Evolutionary conservation across 2,888 invertebrate species (phyloP).

Genomic region (Willowsia nigromaculata): DNA sequence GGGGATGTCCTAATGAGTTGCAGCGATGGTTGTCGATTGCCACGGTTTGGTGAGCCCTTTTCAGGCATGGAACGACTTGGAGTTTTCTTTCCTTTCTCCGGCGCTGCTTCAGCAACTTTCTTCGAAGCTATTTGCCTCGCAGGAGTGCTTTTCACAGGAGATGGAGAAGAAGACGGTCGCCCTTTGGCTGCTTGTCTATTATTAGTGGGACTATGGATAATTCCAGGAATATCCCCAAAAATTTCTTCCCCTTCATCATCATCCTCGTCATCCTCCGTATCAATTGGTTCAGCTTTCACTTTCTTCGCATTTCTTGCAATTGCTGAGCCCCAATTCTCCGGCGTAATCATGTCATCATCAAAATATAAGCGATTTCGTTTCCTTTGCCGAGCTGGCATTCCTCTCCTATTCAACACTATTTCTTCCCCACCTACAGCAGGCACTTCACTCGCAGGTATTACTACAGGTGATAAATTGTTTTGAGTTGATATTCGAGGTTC

Average conservation of each 20-base stretch:
- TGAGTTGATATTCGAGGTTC: not conserved
- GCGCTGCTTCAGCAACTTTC: not conserved
- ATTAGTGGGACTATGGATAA: not conserved
- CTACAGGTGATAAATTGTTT: not conserved
- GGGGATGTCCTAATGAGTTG: slow-evolving; percentile 6
- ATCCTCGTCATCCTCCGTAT: slow-evolving; percentile 54
- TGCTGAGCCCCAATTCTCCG: slow-evolving; percentile 81
- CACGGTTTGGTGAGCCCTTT: not conserved
- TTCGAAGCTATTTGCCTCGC: slow-evolving; percentile 17
- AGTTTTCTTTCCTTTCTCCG: not conserved
- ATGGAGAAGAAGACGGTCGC: not conserved
- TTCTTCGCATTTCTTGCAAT: slow-evolving; percentile 75
- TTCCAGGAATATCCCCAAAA: slow-evolving; percentile 38
- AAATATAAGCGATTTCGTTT: slow-evolving; percentile 94
- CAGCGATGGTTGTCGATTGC: slow-evolving; percentile 1
- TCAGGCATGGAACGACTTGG: not conserved
- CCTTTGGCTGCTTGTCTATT: not conserved
- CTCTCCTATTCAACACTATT: slow-evolving; percentile 91
- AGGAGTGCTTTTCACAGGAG: slow-evolving; percentile 3
- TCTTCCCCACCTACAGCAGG: slow-evolving; percentile 84
- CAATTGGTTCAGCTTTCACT: slow-evolving; percentile 75
- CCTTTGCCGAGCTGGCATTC: slow-evolving; percentile 92
- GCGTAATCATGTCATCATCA: slow-evolving; percentile 91
- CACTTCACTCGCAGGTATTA: slow-evolving; percentile 54
- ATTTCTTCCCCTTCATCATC: slow-evolving; percentile 47